These are phyloP conservation scores for Netelia fuscicornis DNA, from an alignment of 2,888 invertebrate genomes.

Conservation along the genomic window DNA sequence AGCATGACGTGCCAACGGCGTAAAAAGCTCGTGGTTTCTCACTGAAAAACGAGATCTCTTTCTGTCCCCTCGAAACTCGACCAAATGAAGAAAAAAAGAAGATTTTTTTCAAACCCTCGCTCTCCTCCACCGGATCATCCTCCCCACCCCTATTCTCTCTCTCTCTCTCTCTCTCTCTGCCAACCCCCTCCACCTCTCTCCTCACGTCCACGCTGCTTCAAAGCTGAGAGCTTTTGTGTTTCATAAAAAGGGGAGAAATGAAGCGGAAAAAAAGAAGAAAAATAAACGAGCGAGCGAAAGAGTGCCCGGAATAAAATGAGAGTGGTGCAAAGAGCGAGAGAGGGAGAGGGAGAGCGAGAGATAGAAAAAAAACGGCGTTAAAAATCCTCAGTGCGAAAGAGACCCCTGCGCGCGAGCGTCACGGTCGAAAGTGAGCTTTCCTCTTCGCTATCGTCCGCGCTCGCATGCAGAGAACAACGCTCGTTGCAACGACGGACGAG, in stretches of 20 bases:
- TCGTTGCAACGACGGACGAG: conserved; percentile 43
- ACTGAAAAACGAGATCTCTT: conserved; percentile 79
- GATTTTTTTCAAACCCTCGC: conserved; percentile 24
- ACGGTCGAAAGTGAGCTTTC: conserved; percentile 68
- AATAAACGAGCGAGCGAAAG: conserved; percentile 21
- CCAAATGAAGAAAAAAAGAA: conserved; percentile 74
- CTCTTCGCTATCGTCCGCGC: conserved; percentile 50
- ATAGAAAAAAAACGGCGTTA: conserved; percentile 64
- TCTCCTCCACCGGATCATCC: no score
- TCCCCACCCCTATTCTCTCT: not conserved
- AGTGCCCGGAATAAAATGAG: conserved; percentile 32
- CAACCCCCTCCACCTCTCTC: conserved; percentile 9
- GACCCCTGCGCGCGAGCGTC: conserved; percentile 12
- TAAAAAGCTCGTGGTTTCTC: conserved; percentile 77
- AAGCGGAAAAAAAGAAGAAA: conserved; percentile 54
- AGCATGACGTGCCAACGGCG: conserved; percentile 75
- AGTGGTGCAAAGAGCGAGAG: conserved; percentile 37
- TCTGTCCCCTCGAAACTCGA: conserved; percentile 79
- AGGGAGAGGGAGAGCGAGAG: conserved; percentile 48
- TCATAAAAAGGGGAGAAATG: conserved; percentile 72
- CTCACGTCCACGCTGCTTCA: conserved; percentile 70
- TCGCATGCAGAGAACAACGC: conserved; percentile 51
- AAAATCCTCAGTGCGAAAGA: conserved; percentile 57
- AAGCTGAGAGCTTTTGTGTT: conserved; percentile 80
- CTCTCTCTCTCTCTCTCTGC: not conserved